These are phyloP conservation scores for Myrmecobius fasciatus DNA, from an alignment of 2,113 vertebrate genomes.

Conservation along the genomic window DNA sequence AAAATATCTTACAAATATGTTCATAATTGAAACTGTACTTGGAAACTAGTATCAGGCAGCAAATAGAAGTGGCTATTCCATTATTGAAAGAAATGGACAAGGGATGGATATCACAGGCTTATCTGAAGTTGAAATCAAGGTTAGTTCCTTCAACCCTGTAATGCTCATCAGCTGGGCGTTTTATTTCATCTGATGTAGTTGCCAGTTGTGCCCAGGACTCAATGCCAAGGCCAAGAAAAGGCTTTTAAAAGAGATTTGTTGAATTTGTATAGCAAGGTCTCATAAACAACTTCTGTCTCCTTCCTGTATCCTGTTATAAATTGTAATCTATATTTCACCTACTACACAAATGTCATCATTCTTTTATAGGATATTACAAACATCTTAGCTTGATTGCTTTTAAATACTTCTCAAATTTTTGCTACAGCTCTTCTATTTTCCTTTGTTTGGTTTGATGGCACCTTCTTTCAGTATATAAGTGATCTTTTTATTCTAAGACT, in stretches of 20 bases:
- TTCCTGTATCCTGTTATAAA: constrained; percentile 88
- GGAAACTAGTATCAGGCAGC: constrained; percentile 52
- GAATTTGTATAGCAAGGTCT: constrained; percentile 79
- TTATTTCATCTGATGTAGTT: constrained; percentile 73
- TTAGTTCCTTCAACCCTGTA: constrained; percentile 70
- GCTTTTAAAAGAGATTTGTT: constrained; percentile 81
- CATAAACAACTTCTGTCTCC: constrained; percentile 84
- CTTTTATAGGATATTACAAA: constrained; percentile 78
- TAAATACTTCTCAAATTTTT: constrained; percentile 78
- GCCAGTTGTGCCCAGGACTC: constrained; percentile 74
- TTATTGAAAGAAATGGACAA: constrained; percentile 60
- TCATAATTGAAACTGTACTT: constrained; percentile 71
- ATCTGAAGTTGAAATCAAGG: constrained; percentile 75
- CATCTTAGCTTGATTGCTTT: constrained; percentile 79
- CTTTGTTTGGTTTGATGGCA: constrained; percentile 65
- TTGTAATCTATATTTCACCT: constrained; percentile 82
- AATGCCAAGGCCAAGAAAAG: constrained; percentile 83
- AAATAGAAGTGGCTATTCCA: constrained; percentile 59
- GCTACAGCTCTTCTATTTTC: constrained; percentile 70
- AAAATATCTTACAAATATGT: constrained; percentile 74
- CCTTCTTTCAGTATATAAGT: constrained; percentile 63
- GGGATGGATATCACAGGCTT: constrained; percentile 53
- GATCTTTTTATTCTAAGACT: constrained; percentile 39
- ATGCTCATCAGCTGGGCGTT: constrained; percentile 74
- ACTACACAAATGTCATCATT: constrained; percentile 80